Evolutionary conservation across 2,888 invertebrate genomes (phyloP).

Genomic region (Macrosoma leucophasiata): DNA sequence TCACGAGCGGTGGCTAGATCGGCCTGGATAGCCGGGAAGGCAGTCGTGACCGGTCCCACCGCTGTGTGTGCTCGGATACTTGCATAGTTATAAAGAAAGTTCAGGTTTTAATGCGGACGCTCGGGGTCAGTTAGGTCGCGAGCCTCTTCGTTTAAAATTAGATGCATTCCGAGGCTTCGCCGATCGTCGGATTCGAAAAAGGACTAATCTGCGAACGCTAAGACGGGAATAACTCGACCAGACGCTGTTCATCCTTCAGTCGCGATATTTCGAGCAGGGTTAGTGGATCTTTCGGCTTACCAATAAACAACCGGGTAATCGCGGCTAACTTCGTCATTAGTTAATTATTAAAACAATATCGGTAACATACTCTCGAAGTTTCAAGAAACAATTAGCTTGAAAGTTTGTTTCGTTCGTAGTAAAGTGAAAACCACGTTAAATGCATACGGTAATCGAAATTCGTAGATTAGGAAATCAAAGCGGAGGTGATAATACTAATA

Average conservation of each 20-base stretch:
- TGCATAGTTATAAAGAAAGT: conserved; percentile 74
- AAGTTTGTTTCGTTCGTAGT: conserved; percentile 1
- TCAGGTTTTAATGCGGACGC: conserved; percentile 71
- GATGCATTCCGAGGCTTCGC: conserved; percentile 71
- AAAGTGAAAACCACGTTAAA: conserved; percentile 1
- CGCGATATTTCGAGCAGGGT: conserved; percentile 67
- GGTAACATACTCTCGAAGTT: too few relatives aligned
- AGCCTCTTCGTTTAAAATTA: conserved; percentile 74
- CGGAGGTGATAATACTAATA: conserved; percentile 9
- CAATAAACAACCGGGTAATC: neutral
- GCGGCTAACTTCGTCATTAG: conserved; percentile 1
- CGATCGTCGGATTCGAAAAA: conserved; percentile 46
- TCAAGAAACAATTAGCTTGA: too few relatives aligned
- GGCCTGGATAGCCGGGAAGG: conserved; percentile 67
- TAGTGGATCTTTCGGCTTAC: conserved; percentile 53
- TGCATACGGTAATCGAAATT: too few relatives aligned
- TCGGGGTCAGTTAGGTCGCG: conserved; percentile 72
- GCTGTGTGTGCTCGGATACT: conserved; percentile 65
- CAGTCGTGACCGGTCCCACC: conserved; percentile 67
- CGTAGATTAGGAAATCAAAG: too few relatives aligned
- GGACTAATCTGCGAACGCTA: conserved; percentile 52
- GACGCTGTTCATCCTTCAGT: conserved; percentile 49
- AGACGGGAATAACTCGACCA: conserved; percentile 62
- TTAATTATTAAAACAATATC: too few relatives aligned
- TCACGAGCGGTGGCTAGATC: conserved; percentile 54